These are phyloP conservation scores for Trinectes maculatus DNA, from an alignment of 2,113 vertebrate genomes.

Conservation along the genomic window DNA sequence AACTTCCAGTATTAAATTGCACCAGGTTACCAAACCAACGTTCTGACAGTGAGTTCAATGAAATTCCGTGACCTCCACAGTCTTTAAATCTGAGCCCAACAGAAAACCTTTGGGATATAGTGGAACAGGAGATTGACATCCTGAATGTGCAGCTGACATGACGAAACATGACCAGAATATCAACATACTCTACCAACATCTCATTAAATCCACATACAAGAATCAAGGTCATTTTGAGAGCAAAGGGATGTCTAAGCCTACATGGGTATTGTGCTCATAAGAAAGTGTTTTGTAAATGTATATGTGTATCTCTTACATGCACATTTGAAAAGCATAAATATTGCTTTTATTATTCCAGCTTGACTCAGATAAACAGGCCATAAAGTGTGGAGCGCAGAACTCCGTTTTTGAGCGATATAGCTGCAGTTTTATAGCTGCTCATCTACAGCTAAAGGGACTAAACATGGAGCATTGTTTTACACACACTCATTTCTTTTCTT, in stretches of 20 bases:
- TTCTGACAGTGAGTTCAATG: background rate
- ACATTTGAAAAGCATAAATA: constrained; percentile 14
- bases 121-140: background rate
- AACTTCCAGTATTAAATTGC: background rate
- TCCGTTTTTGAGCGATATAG: background rate
- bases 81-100: background rate
- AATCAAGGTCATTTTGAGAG: background rate
- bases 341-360: background rate
- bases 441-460: background rate
- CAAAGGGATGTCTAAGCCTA: background rate
- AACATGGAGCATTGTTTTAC: background rate
- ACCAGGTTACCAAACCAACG: background rate
- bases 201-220: background rate
- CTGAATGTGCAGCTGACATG: background rate
- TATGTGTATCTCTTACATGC: background rate
- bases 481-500: background rate
- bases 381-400: background rate
- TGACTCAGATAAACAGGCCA: constrained; percentile 10
- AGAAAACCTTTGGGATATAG: background rate
- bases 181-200: background rate
- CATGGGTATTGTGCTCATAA: background rate
- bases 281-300: background rate
- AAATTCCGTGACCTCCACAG: background rate
- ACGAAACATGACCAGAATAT: background rate
- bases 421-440: background rate